Evolutionary conservation across 2,113 vertebrate species (phyloP).

Genomic region (Proteles cristata): DNA sequence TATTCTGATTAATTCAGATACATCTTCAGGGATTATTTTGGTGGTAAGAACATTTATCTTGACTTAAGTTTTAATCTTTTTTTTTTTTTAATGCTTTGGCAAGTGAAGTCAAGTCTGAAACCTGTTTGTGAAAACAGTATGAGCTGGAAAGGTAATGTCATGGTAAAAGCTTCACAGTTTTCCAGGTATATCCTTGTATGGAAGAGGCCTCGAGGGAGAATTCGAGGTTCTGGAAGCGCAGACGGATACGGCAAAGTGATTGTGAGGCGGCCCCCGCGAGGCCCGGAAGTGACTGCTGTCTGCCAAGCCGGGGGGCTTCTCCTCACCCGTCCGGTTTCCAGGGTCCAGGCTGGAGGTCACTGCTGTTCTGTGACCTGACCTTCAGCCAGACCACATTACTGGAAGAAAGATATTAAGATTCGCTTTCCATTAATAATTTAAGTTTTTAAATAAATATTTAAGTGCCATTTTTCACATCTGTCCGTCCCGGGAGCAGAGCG

Average conservation of each 20-base stretch:
- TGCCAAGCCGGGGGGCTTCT: slow-evolving; percentile 49
- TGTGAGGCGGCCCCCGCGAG: not conserved
- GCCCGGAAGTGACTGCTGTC: slow-evolving; percentile 61
- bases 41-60: slow-evolving; percentile 76
- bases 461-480: slow-evolving; percentile 83
- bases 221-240: slow-evolving; percentile 75
- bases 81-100: slow-evolving; percentile 78
- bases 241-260: not conserved
- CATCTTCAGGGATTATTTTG: slow-evolving; percentile 79
- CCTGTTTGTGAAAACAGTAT: slow-evolving; percentile 69
- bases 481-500: slow-evolving; percentile 74
- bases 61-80: slow-evolving; percentile 77
- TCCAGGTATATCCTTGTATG: slow-evolving; percentile 74
- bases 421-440: slow-evolving; percentile 91
- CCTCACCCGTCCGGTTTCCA: slow-evolving; percentile 60
- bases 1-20: slow-evolving; percentile 84
- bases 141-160: slow-evolving; percentile 67
- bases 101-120: slow-evolving; percentile 76
- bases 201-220: slow-evolving; percentile 67
- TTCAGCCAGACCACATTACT: slow-evolving; percentile 76
- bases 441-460: slow-evolving; percentile 93
- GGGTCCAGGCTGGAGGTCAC: slow-evolving; percentile 71
- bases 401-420: slow-evolving; percentile 82
- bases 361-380: slow-evolving; percentile 66
- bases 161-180: slow-evolving; percentile 64